phyloP scores from a whole-genome alignment of 2,888 invertebrate genomes.

The Stramonita haemastoma region DNA sequence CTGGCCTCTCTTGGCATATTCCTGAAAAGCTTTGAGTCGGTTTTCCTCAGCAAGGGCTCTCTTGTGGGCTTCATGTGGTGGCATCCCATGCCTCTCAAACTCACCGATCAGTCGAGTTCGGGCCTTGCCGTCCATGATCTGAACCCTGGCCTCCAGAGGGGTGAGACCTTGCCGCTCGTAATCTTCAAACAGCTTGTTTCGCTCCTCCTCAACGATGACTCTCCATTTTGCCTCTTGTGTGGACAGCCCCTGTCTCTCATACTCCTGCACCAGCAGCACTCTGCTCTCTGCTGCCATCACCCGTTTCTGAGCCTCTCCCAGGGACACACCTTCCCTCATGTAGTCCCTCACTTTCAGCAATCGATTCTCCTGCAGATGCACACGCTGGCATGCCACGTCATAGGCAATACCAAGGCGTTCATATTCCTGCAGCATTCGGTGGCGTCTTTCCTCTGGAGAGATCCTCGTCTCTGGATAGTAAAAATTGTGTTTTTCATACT shows the following conservation, averaged over 20 bases:
- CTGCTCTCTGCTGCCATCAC: constrained; percentile 37
- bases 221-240: constrained; percentile 5
- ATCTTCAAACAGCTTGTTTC: constrained; percentile 49
- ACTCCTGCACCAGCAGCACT: constrained; percentile 40
- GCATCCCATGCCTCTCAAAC: constrained; percentile 36
- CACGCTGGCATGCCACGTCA: constrained; percentile 42
- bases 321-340: constrained; percentile 22
- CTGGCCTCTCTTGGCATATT: not conserved
- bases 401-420: constrained; percentile 38
- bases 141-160: constrained; percentile 21
- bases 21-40: not conserved
- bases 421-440: constrained; percentile 28
- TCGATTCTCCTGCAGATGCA: constrained; percentile 48
- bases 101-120: constrained; percentile 26
- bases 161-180: constrained; percentile 44
- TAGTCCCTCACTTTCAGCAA: constrained; percentile 20
- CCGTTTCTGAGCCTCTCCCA: constrained; percentile 31
- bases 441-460: constrained; percentile 16
- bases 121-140: constrained; percentile 13
- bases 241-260: constrained; percentile 40
- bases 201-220: constrained; percentile 49
- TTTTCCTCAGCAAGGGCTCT: constrained; percentile 30
- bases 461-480: constrained; percentile 23
- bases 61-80: constrained; percentile 4
- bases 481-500: constrained; percentile 24